Percentiles rank a stretch among this genome's conserved stretches.
phyloP scores from a whole-genome alignment of 2,888 invertebrate species.

The Synanthedon formicaeformis region DNA sequence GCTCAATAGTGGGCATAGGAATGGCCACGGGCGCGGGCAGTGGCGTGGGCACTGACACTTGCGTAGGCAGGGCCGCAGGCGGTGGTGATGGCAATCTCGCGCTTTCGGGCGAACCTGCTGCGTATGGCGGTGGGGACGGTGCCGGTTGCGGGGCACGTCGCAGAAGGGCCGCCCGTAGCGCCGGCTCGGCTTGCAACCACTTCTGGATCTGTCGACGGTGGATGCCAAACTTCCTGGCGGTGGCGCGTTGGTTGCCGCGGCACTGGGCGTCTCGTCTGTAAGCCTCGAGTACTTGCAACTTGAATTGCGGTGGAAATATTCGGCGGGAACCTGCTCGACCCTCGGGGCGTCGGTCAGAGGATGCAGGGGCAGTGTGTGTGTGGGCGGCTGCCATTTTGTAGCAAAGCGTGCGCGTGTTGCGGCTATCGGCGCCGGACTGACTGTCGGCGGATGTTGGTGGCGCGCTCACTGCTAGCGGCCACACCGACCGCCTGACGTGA shows the following conservation, averaged over 20 bases:
- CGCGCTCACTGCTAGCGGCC: slow-evolving; percentile 8
- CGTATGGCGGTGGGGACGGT: slow-evolving; percentile 58
- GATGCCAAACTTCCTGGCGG: slow-evolving; percentile 90
- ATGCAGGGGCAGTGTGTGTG: slow-evolving; percentile 57
- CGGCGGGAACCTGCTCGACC: slow-evolving; percentile 83
- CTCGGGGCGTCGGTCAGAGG: slow-evolving; percentile 62
- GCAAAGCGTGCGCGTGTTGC: slow-evolving; percentile 54
- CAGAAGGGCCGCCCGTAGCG: slow-evolving; percentile 78
- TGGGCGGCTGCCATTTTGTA: slow-evolving; percentile 57
- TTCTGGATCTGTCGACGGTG: slow-evolving; percentile 92
- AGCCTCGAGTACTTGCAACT: slow-evolving; percentile 88
- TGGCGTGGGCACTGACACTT: slow-evolving; percentile 27
- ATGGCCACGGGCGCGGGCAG: slow-evolving; percentile 18
- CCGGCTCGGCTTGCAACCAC: slow-evolving; percentile 89
- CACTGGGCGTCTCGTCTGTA: slow-evolving; percentile 88
- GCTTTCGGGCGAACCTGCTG: slow-evolving; percentile 55
- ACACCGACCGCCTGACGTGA: slow-evolving; percentile 4
- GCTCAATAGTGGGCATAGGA: slow-evolving; percentile 27
- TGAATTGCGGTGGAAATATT: slow-evolving; percentile 90
- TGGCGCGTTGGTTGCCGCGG: slow-evolving; percentile 90
- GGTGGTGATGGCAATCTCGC: slow-evolving; percentile 59
- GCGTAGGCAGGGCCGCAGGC: slow-evolving; percentile 31
- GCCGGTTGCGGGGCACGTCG: slow-evolving; percentile 61
- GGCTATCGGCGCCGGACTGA: slow-evolving; percentile 67
- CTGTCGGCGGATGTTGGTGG: slow-evolving; percentile 67